Evolutionary conservation across 2,888 invertebrate genomes (phyloP).

Genomic region (Eupithecia vulgata): DNA sequence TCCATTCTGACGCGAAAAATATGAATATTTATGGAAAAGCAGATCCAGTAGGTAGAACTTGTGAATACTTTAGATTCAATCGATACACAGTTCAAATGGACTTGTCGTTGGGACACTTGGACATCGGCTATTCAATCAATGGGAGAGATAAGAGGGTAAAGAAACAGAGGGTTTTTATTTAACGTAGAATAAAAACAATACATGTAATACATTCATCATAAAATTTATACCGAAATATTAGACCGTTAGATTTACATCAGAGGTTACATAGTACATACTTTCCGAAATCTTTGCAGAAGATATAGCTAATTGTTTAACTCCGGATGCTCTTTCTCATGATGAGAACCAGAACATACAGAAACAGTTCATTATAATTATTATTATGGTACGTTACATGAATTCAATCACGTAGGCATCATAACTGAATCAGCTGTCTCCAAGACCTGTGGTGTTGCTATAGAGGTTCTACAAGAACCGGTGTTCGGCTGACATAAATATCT

Average conservation of each 20-base stretch:
- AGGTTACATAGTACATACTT: background rate
- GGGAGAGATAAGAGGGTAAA: background rate
- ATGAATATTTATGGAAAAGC: slow-evolving; percentile 26
- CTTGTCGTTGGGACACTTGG: background rate
- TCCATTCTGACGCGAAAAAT: slow-evolving; percentile 30
- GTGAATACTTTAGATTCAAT: slow-evolving; percentile 8
- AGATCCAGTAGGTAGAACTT: slow-evolving; percentile 22
- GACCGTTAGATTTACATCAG: too few species aligned
- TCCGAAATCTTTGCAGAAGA: background rate
- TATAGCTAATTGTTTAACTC: background rate
- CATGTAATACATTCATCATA: too few species aligned
- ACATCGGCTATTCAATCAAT: background rate
- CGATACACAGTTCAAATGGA: background rate
- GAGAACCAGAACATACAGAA: background rate
- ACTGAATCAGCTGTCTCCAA: background rate
- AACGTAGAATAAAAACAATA: background rate
- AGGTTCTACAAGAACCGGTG: slow-evolving; percentile 53
- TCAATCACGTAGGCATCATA: slow-evolving; percentile 12
- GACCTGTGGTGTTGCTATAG: slow-evolving; percentile 23
- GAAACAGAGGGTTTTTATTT: background rate
- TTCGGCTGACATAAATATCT: slow-evolving; percentile 57
- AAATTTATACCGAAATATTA: too few species aligned
- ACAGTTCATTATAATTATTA: background rate
- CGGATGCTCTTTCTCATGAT: background rate
- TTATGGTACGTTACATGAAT: background rate